Base-by-base conservation (phyloP, 2,888 invertebrate species). In the Aphidius colemani region DNA sequence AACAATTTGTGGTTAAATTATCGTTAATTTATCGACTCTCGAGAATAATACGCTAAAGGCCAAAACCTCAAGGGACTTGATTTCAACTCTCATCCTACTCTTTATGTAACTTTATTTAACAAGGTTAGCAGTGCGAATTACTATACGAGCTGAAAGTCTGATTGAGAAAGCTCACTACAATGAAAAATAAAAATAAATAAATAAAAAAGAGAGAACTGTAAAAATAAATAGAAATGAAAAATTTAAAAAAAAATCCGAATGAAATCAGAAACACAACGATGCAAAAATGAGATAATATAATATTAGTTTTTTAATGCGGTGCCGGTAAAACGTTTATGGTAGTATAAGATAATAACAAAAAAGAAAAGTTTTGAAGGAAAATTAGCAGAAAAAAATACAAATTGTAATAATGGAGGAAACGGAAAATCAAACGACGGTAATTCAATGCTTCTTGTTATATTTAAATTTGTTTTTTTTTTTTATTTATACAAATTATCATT, bases 201-300 rank as follows among this genome's bases (percentile, higher is more conserved):
- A 49, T 57, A 48, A 9, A 60, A 59, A 63, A 43, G 57, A 45
- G 53, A 65, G 59, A 61, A 55, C 46, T 18, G 51, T 11, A 30
- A 51, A 56, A 49, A 18, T 58, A 44, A 46, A 61, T 11, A 48
- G 53, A 59, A 43, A 57, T 43, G 41, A 11, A 9, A 45, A 13
- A 43, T 18, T 44, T 49, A 43, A 40, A 53, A 61, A 61, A 44
- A 13, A 46, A 48, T 39, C n/a, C 39, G 7, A 51, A 63, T 74
- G 72, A 77, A 78, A 78, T 77, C 74, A 78, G 75, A 75, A 78
- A 78, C 74, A 78, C 74, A 74, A 71, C 74, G 76, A 73, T 72
- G 77, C 73, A 75, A 75, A 78, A 79, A 77, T 73, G 75, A 75
- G 79, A 76, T 82, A 81, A 82, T 81, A 79, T 75, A 79, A 82